These are phyloP conservation scores for Cercopithecus mitis DNA, from an alignment of 2,797 vertebrate genomes.

Conservation along the genomic window DNA sequence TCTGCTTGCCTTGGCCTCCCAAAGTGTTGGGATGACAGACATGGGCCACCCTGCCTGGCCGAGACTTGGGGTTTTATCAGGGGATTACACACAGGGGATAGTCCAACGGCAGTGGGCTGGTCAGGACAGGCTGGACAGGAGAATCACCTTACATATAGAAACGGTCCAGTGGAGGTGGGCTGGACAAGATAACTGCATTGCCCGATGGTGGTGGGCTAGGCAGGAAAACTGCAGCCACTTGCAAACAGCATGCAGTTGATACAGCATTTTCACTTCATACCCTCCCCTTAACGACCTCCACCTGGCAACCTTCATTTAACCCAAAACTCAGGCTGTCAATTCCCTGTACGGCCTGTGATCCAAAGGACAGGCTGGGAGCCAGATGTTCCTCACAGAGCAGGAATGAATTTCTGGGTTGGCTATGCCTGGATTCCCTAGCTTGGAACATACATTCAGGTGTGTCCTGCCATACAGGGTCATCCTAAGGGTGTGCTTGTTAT, in stretches of 20 bases:
- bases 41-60: too few relatives aligned
- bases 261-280: neutral
- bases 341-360: neutral
- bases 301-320: neutral
- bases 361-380: neutral
- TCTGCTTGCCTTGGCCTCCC: too few relatives aligned
- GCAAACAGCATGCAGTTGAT: neutral
- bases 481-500: neutral
- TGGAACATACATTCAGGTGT: neutral
- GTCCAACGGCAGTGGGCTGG: neutral
- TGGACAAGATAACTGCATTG: neutral
- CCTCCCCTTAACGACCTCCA: neutral
- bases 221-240: neutral
- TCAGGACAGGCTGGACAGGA: too few relatives aligned
- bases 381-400: neutral
- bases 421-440: neutral
- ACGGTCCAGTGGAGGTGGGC: too few relatives aligned
- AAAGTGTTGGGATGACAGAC: too few relatives aligned
- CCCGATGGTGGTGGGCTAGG: neutral
- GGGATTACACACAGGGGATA: neutral
- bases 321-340: neutral
- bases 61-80: neutral
- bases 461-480: accelerated
- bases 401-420: neutral
- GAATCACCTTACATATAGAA: neutral